Percentiles rank a stretch among this genome's conserved stretches.
Evolutionary conservation across 2,113 vertebrate species (phyloP).

Genomic region (Passer montanus): DNA sequence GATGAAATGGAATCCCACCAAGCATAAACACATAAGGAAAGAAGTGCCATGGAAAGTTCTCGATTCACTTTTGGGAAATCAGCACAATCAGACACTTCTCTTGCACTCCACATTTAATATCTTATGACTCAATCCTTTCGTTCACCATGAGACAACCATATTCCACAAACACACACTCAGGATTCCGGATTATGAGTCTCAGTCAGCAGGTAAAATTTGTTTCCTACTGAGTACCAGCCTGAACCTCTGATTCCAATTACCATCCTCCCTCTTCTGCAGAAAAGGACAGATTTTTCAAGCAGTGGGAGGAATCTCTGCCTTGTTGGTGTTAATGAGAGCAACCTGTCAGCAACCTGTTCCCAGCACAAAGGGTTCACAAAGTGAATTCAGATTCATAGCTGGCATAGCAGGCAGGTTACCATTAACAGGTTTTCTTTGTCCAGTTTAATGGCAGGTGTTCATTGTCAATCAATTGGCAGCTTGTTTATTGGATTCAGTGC

Average conservation of each 20-base stretch:
- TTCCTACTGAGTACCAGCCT: not conserved
- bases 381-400: not conserved
- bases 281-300: not conserved
- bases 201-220: not conserved
- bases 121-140: accelerated
- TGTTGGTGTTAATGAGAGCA: not conserved
- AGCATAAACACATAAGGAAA: not conserved
- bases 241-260: not conserved
- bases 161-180: not conserved
- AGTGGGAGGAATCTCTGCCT: not conserved
- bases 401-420: not conserved
- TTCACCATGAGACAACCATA: not conserved
- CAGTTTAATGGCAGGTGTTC: not conserved
- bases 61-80: not conserved
- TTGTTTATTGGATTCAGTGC: not conserved
- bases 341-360: not conserved
- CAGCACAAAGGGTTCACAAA: not conserved
- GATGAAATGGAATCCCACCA: not conserved
- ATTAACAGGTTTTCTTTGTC: not conserved
- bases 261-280: not conserved
- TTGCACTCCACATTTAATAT: not conserved
- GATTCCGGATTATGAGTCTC: not conserved
- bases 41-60: not conserved
- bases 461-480: not conserved
- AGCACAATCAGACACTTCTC: not conserved